Base-by-base conservation (phyloP, 2,113 vertebrate genomes). In the Nibea coibor region DNA sequence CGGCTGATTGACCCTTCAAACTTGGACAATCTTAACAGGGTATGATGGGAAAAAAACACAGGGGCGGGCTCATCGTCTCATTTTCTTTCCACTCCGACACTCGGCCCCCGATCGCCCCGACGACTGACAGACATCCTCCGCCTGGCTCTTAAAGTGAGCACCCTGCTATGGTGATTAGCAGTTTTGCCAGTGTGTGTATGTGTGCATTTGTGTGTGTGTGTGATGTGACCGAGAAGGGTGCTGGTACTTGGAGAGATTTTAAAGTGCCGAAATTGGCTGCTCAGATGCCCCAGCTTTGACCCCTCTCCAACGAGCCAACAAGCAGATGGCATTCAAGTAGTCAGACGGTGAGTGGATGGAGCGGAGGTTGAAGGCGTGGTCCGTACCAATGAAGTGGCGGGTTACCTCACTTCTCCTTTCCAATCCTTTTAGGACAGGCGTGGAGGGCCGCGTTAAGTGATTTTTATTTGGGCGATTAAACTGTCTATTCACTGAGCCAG, bases 401-500 rank as follows among this genome's bases (percentile, higher is more conserved):
- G 59, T 85, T 81, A 87, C 75, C 72, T 82, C 80, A 58, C 81
- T 82, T 84, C 72, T 87, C 74, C 77, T 85, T 78, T 72, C 68
- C 50, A 80, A 70, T 82, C 80, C 82, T 87, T 86, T 85, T 77
- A 82, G 83, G 67, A 83, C 66, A 56, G 59, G 54, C 56, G 22
- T 81, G 70, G 70, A 87, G 82, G 72, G 65, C 54, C 10, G 16
- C n/a, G 56, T 73, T 90, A 92, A 89, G 85, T 84, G 88, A 91
- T 86, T 88, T 86, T 72, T 82, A 82, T 88, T 87, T 84, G 89
- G 90, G 56, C 35, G 74, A 92, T 93, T 92, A 91, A 78, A 85
- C 85, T 64, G 73, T 88, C 84, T 84, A 72, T 74, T 90, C 70
- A 78, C 79, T 58, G 80, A 88, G 58, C 59, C 71, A 75, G 83